phyloP scores from a whole-genome alignment of 2,888 invertebrate species.

The Crepidodera aurea region DNA sequence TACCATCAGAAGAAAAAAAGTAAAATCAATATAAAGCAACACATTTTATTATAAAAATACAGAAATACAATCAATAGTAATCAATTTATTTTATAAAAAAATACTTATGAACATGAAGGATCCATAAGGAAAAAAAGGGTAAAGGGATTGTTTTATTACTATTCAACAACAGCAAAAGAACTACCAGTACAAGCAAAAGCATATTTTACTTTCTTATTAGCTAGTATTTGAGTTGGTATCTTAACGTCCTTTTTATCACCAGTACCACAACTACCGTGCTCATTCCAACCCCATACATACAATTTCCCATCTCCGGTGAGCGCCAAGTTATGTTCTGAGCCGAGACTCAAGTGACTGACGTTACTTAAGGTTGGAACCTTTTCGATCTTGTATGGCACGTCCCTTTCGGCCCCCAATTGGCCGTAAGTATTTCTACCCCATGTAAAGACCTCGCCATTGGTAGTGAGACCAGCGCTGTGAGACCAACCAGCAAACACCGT shows the following conservation, averaged over 20 bases:
- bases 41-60: conserved; percentile 53
- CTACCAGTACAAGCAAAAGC: conserved; percentile 65
- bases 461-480: conserved; percentile 72
- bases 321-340: conserved; percentile 83
- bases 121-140: conserved; percentile 36
- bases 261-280: conserved; percentile 86
- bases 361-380: conserved; percentile 63
- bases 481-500: conserved; percentile 80
- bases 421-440: conserved; percentile 87
- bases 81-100: conserved; percentile 55
- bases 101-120: conserved; percentile 56
- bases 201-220: conserved; percentile 52
- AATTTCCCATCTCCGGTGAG: conserved; percentile 71
- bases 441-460: conserved; percentile 69
- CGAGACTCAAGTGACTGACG: conserved; percentile 70
- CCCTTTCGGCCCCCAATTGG: conserved; percentile 70
- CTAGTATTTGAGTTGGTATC: conserved; percentile 60
- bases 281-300: conserved; percentile 90
- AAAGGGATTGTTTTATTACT: conserved; percentile 46
- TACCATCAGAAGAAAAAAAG: conserved; percentile 28
- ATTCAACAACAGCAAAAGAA: conserved; percentile 63
- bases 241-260: conserved; percentile 63
- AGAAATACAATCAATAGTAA: conserved; percentile 46
- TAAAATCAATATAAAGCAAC: conserved; percentile 46
- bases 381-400: conserved; percentile 62